phyloP scores from a whole-genome alignment of 2,113 vertebrate species.

The Cochlearius cochlearius region DNA sequence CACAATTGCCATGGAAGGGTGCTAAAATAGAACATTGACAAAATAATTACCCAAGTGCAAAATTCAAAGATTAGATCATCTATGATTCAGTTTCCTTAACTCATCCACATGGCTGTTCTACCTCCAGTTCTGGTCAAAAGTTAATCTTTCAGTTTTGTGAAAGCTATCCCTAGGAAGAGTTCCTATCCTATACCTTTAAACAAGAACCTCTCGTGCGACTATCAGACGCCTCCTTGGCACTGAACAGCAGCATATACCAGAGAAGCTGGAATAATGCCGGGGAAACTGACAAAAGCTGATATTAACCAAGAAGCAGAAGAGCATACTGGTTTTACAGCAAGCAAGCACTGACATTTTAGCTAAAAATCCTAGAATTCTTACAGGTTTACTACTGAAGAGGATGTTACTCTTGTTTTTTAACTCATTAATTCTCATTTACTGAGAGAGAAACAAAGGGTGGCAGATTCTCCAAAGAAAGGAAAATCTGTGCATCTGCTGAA shows the following conservation, averaged over 20 bases:
- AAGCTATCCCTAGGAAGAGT: not conserved
- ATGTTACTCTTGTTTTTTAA: not conserved
- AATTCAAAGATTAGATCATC: not conserved
- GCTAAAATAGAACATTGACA: slow-evolving; percentile 71
- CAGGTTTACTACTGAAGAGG: not conserved
- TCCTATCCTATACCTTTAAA: not conserved
- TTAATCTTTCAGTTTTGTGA: not conserved
- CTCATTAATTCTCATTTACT: not conserved
- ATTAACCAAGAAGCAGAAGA: not conserved
- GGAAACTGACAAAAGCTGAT: not conserved
- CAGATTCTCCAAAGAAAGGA: not conserved
- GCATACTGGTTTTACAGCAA: not conserved
- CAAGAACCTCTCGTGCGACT: not conserved
- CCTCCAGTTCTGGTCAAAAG: not conserved
- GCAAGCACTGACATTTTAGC: not conserved
- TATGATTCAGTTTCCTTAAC: not conserved
- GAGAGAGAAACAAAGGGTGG: not conserved
- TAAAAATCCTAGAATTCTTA: not conserved
- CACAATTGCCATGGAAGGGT: slow-evolving; percentile 98
- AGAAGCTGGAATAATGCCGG: not conserved
- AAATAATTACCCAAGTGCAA: not conserved
- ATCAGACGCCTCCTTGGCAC: not conserved
- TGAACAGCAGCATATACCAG: not conserved
- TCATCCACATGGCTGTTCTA: not conserved
- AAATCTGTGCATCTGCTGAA: not conserved